phyloP scores from a whole-genome alignment of 2,113 vertebrate genomes.

The Anas platyrhynchos region DNA sequence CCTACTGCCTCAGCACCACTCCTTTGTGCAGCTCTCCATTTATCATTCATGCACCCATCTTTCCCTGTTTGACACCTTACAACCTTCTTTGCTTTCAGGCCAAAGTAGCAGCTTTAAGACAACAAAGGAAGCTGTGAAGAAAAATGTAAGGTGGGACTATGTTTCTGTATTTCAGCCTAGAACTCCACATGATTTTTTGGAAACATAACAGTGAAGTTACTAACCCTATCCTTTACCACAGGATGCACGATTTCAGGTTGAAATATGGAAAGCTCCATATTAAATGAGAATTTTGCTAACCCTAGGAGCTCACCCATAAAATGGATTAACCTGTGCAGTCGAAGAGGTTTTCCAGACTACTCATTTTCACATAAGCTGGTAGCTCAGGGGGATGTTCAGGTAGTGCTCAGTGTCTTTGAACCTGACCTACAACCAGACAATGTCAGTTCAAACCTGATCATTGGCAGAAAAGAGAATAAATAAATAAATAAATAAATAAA shows the following conservation, averaged over 20 bases:
- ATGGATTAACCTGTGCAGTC: not conserved
- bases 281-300: not conserved
- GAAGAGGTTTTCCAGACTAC: constrained; percentile 42
- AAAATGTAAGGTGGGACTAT: not conserved
- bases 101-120: not conserved
- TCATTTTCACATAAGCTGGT: constrained; percentile 30
- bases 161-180: not conserved
- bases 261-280: not conserved
- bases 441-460: constrained; percentile 8
- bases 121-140: not conserved
- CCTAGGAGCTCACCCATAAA: not conserved
- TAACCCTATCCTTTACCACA: not conserved
- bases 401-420: constrained; percentile 48
- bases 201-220: not conserved
- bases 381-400: constrained; percentile 36
- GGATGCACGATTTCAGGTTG: not conserved
- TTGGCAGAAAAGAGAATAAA: not conserved
- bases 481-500: too few relatives aligned
- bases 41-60: not conserved
- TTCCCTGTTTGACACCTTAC: not conserved
- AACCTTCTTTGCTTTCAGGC: not conserved
- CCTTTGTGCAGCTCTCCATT: not conserved
- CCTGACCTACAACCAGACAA: constrained; percentile 38
- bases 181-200: not conserved
- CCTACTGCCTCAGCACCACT: not conserved